Conservation (phyloP, 2,797 vertebrate genomes). For the Gallirallus australis region DNA sequence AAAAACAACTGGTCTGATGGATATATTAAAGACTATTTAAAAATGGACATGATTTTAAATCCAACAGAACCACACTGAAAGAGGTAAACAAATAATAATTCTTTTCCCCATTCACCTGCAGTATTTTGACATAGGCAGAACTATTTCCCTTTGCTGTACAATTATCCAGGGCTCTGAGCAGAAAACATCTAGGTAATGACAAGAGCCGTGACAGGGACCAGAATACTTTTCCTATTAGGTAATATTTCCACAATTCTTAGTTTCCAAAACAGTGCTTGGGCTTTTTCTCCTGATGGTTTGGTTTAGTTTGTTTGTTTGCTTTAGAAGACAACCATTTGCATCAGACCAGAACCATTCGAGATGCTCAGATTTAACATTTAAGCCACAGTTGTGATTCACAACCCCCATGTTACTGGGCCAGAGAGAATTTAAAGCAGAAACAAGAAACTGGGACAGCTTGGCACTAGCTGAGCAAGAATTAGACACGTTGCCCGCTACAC, state of each 20-base stretch:
- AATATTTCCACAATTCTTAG: constrained; percentile 10
- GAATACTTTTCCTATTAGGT: constrained; percentile 43
- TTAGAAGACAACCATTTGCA: background rate
- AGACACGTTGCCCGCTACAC: background rate
- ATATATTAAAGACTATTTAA: background rate
- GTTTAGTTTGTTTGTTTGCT: background rate
- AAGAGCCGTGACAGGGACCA: background rate
- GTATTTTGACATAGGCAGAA: background rate
- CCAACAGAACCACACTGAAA: background rate
- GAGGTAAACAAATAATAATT: background rate
- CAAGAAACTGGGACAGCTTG: background rate
- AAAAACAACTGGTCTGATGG: background rate
- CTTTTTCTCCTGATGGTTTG: background rate
- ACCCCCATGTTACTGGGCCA: background rate
- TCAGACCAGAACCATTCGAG: background rate
- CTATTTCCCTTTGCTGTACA: background rate
- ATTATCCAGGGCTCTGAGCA: background rate
- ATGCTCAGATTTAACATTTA: background rate
- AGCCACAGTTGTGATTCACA: background rate
- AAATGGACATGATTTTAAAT: background rate
- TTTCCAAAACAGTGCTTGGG: constrained; percentile 38
- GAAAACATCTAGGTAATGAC: background rate
- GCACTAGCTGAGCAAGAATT: too few species aligned
- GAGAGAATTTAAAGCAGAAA: background rate
- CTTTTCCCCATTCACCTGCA: background rate